Evolutionary conservation across 2,797 vertebrate species (phyloP), one percentile per base, ranked within the genome.

Genomic region (Rhyacichthys aspro): DNA sequence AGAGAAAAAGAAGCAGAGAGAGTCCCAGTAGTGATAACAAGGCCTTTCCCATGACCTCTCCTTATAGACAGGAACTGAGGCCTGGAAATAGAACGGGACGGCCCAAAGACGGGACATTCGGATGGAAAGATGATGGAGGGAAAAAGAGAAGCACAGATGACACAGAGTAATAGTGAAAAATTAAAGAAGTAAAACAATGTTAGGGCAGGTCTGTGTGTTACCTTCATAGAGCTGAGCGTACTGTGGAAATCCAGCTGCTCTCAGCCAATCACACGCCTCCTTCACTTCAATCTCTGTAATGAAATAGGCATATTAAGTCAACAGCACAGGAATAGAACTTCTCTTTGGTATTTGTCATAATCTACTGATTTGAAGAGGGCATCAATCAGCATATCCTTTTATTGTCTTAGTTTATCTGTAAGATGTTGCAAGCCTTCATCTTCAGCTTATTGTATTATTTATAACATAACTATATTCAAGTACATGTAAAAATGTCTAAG

Each of bases 141-240:
- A n/a, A 63, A 39, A 36, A 73, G n/a, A 59, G 52, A 67, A 42
- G 34, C 7, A 65, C 23, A 71, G 47, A 72, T 41, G 62, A 60
- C 12, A 54, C 39, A 41, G 9, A 57, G 19, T 38, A 34, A 43
- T 28, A 33, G 4, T 14, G 14, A 54, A n/a, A 23, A 50, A 8
- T 67, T 37, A 0, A 1, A 55, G 14, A 43, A 41, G 16, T 73
- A 59, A 56, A 43, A 47, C 52, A 39, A 59, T 43, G 46, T 76
- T 23, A 58, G 17, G 50, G 49, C 23, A 16, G n/a, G n/a, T n/a
- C 28, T 63, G 45, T 52, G 39, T 55, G 61, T 82, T 93, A 99
- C 97, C 94, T 90, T 98, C 95, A 65, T 97, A 99, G 23, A 98
- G 90, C 79, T 99, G 97, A 59, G 95, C 95, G 18, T 99, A 99